A percentile compares a stretch with the other conserved stretches of the same genome.
Conservation (phyloP, 1,140 invertebrate species). For the Trachymyrmex cornetzi region DNA sequence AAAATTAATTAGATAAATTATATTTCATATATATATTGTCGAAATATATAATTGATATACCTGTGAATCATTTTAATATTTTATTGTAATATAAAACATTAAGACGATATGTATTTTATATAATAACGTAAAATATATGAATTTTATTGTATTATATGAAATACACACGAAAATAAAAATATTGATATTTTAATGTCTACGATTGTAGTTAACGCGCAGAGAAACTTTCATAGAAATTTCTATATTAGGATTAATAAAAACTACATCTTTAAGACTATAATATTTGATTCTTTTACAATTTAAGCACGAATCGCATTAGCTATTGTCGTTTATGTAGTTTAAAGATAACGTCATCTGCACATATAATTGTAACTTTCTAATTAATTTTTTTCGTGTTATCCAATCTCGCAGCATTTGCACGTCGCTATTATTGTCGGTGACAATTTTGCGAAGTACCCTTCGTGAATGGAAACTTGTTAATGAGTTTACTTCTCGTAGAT, state of each 20-base stretch:
- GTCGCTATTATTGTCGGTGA: conserved; percentile 24
- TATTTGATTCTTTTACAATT: conserved; percentile 2
- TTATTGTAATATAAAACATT: background rate
- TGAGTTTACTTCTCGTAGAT: conserved; percentile 47
- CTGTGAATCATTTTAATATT: conserved; percentile 1
- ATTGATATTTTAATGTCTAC: background rate
- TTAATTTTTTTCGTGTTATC: conserved; percentile 35
- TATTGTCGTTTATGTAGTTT: background rate
- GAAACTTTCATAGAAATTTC: conserved; percentile 5
- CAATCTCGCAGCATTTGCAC: conserved; percentile 17
- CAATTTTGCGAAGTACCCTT: conserved; percentile 36
- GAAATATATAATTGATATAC: background rate
- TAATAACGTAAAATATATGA: conserved; percentile 1
- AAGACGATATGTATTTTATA: background rate
- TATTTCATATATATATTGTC: background rate
- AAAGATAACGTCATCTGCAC: background rate
- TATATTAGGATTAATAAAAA: background rate
- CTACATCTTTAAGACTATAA: background rate
- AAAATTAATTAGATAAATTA: background rate
- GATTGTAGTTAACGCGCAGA: background rate
- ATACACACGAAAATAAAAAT: background rate
- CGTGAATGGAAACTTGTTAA: conserved; percentile 60
- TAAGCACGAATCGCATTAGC: background rate
- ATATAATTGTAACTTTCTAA: conserved; percentile 1
- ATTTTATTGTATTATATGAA: background rate